These are phyloP conservation scores for Scortum barcoo DNA, from an alignment of 2,113 vertebrate species.

Conservation along the genomic window DNA sequence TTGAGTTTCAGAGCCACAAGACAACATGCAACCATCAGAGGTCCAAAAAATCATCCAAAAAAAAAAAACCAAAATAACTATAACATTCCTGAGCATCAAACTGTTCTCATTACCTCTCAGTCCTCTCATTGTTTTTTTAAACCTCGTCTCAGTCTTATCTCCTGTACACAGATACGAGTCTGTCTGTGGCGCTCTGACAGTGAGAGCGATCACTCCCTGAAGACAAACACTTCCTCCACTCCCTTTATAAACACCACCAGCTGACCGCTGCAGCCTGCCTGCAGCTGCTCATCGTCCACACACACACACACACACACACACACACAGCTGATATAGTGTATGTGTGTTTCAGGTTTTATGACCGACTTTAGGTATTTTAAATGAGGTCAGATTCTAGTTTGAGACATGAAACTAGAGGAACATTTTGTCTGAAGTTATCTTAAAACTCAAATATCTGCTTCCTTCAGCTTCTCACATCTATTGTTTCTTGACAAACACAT, in stretches of 20 bases:
- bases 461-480: background rate
- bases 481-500: background rate
- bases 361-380: no score
- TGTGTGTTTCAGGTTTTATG: slow-evolving; percentile 15
- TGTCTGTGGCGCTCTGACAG: background rate
- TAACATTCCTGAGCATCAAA: slow-evolving; percentile 14
- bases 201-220: slow-evolving; percentile 25
- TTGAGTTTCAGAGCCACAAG: no score
- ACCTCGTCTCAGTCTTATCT: slow-evolving; percentile 28
- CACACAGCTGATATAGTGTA: background rate
- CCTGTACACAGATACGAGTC: slow-evolving; percentile 12
- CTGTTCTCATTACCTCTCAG: background rate
- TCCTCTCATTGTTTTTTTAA: background rate
- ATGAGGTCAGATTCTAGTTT: background rate
- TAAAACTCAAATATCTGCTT: slow-evolving; percentile 2
- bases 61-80: background rate
- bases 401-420: background rate
- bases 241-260: slow-evolving; percentile 56
- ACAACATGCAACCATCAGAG: background rate
- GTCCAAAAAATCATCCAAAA: no score
- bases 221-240: slow-evolving; percentile 52
- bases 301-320: background rate
- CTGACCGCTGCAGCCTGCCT: slow-evolving; percentile 1
- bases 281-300: background rate
- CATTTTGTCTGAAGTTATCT: background rate